Conservation (phyloP, 2,797 vertebrate genomes). For the Lithobates sylvaticus region DNA sequence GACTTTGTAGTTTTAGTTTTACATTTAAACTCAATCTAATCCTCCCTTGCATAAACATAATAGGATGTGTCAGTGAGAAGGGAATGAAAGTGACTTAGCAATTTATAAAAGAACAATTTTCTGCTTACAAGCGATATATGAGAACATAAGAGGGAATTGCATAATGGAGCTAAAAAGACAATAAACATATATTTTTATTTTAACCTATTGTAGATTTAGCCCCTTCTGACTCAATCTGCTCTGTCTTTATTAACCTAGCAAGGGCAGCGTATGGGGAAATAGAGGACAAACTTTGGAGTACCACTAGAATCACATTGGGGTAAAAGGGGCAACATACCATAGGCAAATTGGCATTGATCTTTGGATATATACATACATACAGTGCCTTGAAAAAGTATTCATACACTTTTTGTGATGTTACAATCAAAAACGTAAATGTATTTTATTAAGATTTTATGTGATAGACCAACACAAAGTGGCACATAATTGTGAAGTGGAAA, state of each 20-base stretch:
- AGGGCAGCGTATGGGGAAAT: neutral
- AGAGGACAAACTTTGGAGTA: too few species aligned
- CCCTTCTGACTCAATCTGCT: neutral
- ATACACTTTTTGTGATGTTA: too few species aligned
- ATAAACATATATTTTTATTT: neutral
- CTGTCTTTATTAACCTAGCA: neutral
- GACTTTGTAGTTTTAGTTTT: conserved; percentile 9
- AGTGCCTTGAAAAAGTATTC: too few species aligned
- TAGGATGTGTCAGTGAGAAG: conserved; percentile 18
- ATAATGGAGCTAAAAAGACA: neutral
- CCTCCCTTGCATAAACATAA: neutral
- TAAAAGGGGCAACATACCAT: too few species aligned
- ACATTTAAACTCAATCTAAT: neutral
- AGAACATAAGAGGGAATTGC: neutral
- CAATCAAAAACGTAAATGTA: too few species aligned
- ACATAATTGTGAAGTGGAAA: too few species aligned
- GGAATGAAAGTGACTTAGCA: neutral
- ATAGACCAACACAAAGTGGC: too few species aligned
- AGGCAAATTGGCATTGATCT: too few species aligned
- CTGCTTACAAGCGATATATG: neutral
- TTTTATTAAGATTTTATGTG: too few species aligned
- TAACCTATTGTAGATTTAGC: neutral
- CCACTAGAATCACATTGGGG: too few species aligned
- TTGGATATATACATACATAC: too few species aligned
- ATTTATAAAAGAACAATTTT: conserved; percentile 17